Evolutionary conservation across 2,888 invertebrate genomes (phyloP).

Genomic region (Diabrotica balteata): DNA sequence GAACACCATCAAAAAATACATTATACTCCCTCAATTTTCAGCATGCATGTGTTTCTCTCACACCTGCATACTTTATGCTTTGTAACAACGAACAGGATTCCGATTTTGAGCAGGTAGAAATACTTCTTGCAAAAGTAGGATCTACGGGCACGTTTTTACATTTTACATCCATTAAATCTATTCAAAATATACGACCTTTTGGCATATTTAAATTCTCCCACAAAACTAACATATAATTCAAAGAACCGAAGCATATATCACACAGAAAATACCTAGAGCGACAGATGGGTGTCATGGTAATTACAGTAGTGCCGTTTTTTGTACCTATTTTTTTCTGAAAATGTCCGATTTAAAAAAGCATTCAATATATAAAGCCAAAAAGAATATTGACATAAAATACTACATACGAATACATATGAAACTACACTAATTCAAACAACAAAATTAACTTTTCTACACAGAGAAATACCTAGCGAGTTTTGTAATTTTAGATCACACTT

Average conservation of each 20-base stretch:
- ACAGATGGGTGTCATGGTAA: slow-evolving; percentile 16
- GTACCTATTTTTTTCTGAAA: background rate
- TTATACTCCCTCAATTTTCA: slow-evolving; percentile 42
- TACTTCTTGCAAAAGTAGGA: slow-evolving; percentile 43
- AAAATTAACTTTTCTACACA: no score
- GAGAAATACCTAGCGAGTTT: no score
- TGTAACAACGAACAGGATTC: slow-evolving; percentile 43
- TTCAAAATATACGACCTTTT: slow-evolving; percentile 39
- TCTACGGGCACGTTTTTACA: slow-evolving; percentile 41
- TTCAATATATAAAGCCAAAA: no score
- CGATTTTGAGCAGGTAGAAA: slow-evolving; percentile 51
- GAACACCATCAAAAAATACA: no score
- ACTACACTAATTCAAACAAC: no score
- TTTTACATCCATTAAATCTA: slow-evolving; percentile 42
- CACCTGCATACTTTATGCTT: slow-evolving; percentile 52
- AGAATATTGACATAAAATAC: no score
- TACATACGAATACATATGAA: no score
- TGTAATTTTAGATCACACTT: no score
- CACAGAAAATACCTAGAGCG: slow-evolving; percentile 22
- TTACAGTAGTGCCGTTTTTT: no score
- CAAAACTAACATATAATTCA: slow-evolving; percentile 32
- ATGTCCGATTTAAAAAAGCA: background rate
- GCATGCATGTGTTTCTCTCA: slow-evolving; percentile 52
- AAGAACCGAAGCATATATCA: slow-evolving; percentile 37
- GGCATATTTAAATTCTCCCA: slow-evolving; percentile 40